Conservation (phyloP, 2,797 vertebrate species). For the Sebastiscus albofasciatus region DNA sequence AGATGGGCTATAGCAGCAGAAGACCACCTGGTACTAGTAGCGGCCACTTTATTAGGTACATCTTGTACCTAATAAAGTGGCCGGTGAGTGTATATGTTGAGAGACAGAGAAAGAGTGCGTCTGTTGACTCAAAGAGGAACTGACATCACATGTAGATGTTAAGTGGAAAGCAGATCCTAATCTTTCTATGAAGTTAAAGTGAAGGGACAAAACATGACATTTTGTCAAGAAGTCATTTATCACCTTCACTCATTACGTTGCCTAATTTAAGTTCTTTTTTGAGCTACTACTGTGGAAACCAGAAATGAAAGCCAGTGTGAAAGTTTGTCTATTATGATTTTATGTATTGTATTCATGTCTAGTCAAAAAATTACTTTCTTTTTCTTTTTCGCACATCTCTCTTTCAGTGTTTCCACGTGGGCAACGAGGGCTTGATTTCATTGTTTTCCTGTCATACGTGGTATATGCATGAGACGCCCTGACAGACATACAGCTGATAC, state of each 20-base stretch:
- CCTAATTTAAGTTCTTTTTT: slow-evolving; percentile 30
- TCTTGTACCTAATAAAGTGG: too few species aligned
- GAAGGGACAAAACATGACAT: background rate
- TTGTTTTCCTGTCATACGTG: slow-evolving; percentile 66
- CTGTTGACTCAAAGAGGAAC: background rate
- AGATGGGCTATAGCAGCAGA: too few species aligned
- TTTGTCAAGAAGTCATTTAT: background rate
- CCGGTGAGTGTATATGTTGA: background rate
- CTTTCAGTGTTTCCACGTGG: slow-evolving; percentile 66
- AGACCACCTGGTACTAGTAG: too few species aligned
- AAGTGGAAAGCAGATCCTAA: background rate
- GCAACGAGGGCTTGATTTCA: slow-evolving; percentile 31
- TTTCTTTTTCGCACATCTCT: slow-evolving; percentile 4
- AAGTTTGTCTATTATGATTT: background rate
- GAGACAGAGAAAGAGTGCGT: background rate
- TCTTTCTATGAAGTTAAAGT: background rate
- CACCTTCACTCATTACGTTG: slow-evolving; percentile 23
- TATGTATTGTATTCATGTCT: background rate
- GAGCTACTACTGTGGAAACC: slow-evolving; percentile 2
- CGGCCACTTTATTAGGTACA: too few species aligned
- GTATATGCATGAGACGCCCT: slow-evolving; percentile 42
- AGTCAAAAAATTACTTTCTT: slow-evolving; percentile 16
- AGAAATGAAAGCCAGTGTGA: slow-evolving; percentile 27
- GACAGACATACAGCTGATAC: slow-evolving; percentile 59
- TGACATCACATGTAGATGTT: slow-evolving; percentile 4